Evolutionary conservation across 2,113 vertebrate genomes (phyloP), one percentile per base, ranked within the genome.

Genomic region (Oxyruncus cristatus): DNA sequence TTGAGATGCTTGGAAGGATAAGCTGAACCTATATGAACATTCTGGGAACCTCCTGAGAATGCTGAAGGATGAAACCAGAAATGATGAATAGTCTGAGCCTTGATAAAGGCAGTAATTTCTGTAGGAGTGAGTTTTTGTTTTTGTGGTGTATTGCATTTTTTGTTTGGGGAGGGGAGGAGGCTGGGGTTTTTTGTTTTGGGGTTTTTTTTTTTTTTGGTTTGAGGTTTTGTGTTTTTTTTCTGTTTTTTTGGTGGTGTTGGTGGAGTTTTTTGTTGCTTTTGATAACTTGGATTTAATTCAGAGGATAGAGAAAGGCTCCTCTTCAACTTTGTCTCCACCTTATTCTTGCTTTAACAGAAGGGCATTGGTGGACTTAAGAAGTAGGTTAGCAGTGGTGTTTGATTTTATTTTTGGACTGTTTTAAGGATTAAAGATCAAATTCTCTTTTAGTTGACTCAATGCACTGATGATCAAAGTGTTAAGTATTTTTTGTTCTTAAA

Each of bases 1-100:
- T 46, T 56, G 85, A 92, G 87, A 78, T 95, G 28, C 33, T 68
- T 82, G 76, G 61, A 91, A 87, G 56, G 94, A 89, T 95, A 95
- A 88, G 77, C 28, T 33, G 74, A 68, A 82, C 44, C 91, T 70
- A 85, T 58, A 66, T n/a, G n/a, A n/a, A n/a, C n/a, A n/a, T n/a
- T n/a, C 21, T 82, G 87, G 37, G 7, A 95, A 37, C 22, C 77
- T 92, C 61, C 53, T 82, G 70, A 76, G 80, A 89, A 93, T 85
- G 37, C 79, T 68, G 50, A 72, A 76, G 77, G 80, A 75, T 52
- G 67, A 81, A 92, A 28, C 22, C 33, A 92, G 76, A 85, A 94
- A 46, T 39, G 13, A n/a, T 53, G 19, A 87, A 56, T 49, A 4
- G 3, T 75, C 56, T 78, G 77, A 89, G 46, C n/a, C 47, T 73